Evolutionary conservation across 2,797 vertebrate species (phyloP), one percentile per base, ranked within the genome.

Genomic region (Mionectes olivaceus): DNA sequence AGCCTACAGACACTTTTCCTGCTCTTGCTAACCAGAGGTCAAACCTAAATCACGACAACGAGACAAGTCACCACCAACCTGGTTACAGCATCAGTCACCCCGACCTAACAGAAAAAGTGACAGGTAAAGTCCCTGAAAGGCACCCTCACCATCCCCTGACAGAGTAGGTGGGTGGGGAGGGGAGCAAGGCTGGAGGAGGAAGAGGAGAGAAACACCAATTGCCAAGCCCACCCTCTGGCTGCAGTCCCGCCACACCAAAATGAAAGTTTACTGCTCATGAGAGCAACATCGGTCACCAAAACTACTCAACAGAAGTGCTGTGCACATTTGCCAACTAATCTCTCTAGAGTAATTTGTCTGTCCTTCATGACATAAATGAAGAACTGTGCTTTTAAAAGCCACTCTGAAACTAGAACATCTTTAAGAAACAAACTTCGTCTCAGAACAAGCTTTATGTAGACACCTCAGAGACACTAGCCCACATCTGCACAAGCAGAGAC

Each of bases 331-430:
- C 39, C 49, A 57, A 2, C n/a, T 4, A 14, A n/a, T 16, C 39
- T 41, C 33, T 15, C 27, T 15, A 19, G 7, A 0, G 0, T 19
- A 17, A 11, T 37, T 25, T 32, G 9, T 23, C 32, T 11, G 1
- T 28, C 18, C 12, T 63, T 43, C 61, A 25, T 2, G 7, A 59
- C 52, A 28, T 52, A 56, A 32, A 75, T 0, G 8, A 56, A 65
- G 28, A 65, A 11, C 3, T 1, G 0, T 0, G 2, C 64, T 50
- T 83, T 78, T 39, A 19, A 49, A 75, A 69, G 27, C 15, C 53
- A 19, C 8, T 7, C 52, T 55, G 55, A 55, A 85, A 63, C 19
- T 2, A 24, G 7, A 83, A 16, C 39, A 47, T 19, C 43, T 65
- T 43, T 30, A 37, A 33, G 27, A n/a, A 46, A 27, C 21, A 37